Conservation (phyloP, 37 sponge, comb jelly and placozoan genomes). For the Spongia lamella region DNA sequence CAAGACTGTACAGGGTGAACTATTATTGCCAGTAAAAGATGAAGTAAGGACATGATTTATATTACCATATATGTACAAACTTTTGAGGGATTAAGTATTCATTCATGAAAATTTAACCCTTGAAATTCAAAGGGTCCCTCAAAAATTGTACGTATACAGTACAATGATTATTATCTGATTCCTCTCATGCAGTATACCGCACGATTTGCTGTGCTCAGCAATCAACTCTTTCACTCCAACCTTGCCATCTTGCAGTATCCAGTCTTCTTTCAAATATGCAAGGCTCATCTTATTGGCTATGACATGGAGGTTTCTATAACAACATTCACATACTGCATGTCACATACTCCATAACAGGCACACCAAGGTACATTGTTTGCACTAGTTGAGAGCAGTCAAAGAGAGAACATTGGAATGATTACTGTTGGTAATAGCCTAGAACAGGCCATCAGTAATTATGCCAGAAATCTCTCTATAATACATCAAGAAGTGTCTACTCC, state of each 20-base stretch:
- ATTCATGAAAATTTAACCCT: too few relatives aligned
- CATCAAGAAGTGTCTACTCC: constrained; percentile 93
- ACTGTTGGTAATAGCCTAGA: constrained; percentile 43
- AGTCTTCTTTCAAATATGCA: constrained; percentile 96
- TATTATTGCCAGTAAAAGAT: neutral
- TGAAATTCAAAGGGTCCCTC: too few relatives aligned
- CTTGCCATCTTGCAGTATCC: constrained; percentile 74
- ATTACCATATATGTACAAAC: too few relatives aligned
- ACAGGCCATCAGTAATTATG: constrained; percentile 50
- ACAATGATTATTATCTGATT: too few relatives aligned
- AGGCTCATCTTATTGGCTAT: constrained; percentile 90
- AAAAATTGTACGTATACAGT: too few relatives aligned
- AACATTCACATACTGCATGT: neutral
- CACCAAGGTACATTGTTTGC: constrained; percentile 80
- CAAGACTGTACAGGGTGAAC: neutral
- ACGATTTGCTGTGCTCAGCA: constrained; percentile 71
- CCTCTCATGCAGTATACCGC: neutral
- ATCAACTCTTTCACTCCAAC: constrained; percentile 79
- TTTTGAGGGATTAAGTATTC: too few relatives aligned
- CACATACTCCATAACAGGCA: constrained; percentile 34
- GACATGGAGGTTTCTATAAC: constrained; percentile 53
- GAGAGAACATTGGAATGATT: constrained; percentile 86
- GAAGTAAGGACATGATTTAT: neutral
- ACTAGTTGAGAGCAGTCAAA: constrained; percentile 64
- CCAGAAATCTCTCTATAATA: constrained; percentile 69